phyloP scores from a whole-genome alignment of 2,797 vertebrate genomes.

The Syngnathus rostellatus region DNA sequence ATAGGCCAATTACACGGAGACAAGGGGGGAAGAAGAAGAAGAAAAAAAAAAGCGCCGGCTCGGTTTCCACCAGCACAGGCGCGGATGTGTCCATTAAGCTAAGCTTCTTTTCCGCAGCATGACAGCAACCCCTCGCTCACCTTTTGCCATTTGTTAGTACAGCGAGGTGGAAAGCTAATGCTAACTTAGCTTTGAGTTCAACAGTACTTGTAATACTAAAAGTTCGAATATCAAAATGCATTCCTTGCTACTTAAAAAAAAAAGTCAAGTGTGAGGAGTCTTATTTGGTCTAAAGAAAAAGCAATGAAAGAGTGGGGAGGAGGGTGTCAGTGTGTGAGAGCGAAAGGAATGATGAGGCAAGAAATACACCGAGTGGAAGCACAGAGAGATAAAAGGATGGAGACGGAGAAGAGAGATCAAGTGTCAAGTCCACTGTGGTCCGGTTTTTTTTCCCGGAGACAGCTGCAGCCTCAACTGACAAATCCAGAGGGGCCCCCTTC shows the following conservation, averaged over 20 bases:
- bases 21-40: not conserved
- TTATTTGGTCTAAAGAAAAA: not conserved
- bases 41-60: slow-evolving; percentile 18
- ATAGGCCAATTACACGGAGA: slow-evolving; percentile 46
- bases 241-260: not conserved
- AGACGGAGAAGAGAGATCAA: slow-evolving; percentile 57
- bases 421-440: slow-evolving; percentile 67
- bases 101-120: not conserved
- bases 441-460: slow-evolving; percentile 65
- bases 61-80: slow-evolving; percentile 33
- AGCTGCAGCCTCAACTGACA: slow-evolving; percentile 70
- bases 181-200: too few species aligned
- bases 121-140: not conserved
- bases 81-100: slow-evolving; percentile 34
- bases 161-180: too few species aligned
- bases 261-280: not conserved
- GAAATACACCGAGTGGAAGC: slow-evolving; percentile 31
- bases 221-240: not conserved
- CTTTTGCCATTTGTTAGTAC: not conserved
- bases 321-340: slow-evolving; percentile 24
- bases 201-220: too few species aligned
- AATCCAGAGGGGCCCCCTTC: slow-evolving; percentile 65
- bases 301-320: slow-evolving; percentile 1
- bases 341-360: slow-evolving; percentile 48
- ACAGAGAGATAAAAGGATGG: slow-evolving; percentile 52